Conservation (phyloP, 2,888 invertebrate species). For the Heliconius aoede region DNA sequence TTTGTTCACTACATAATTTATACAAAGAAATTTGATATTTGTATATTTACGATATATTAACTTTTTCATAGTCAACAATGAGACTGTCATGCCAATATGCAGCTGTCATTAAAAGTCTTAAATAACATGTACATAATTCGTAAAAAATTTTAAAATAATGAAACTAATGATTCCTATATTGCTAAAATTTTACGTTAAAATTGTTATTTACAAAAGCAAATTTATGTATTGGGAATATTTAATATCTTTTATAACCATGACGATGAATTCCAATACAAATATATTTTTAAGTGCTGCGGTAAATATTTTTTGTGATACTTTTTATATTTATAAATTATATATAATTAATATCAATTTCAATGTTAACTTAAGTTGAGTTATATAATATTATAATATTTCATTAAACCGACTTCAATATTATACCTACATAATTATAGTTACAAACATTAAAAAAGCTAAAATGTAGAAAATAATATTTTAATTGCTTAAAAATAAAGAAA, state of each 20-base stretch:
- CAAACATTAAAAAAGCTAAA: too few relatives aligned
- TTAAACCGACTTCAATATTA: too few relatives aligned
- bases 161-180: constrained; percentile 53
- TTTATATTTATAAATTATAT: constrained; percentile 9
- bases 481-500: too few relatives aligned
- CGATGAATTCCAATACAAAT: constrained; percentile 57
- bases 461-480: too few relatives aligned
- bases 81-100: constrained; percentile 2
- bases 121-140: constrained; percentile 9
- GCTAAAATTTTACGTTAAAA: constrained; percentile 59
- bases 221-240: constrained; percentile 64
- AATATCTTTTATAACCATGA: constrained; percentile 56
- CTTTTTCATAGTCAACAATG: constrained; percentile 16
- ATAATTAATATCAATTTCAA: constrained; percentile 11
- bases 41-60: constrained; percentile 8
- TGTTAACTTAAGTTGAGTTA: neutral
- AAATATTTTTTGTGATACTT: constrained; percentile 47
- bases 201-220: constrained; percentile 54
- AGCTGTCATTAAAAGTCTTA: constrained; percentile 35
- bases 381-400: too few relatives aligned
- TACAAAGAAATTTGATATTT: neutral
- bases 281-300: constrained; percentile 62
- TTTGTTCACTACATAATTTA: neutral
- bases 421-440: too few relatives aligned
- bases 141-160: constrained; percentile 49